Conservation (phyloP, 53 echinoderm and acorn worm species). For the Echinometra lucunter region DNA sequence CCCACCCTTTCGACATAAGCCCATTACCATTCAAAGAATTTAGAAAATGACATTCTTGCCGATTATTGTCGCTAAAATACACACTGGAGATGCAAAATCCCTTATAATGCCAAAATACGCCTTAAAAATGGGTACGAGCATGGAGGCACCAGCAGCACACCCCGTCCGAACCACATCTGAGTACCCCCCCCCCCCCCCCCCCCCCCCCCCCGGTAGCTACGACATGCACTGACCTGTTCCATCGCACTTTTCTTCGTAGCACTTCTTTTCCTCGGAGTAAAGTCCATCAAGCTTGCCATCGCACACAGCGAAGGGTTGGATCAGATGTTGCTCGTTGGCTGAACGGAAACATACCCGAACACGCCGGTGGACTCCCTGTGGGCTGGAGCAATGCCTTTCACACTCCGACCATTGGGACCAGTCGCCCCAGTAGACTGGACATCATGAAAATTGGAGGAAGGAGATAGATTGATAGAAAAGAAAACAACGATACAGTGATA, state of each 20-base stretch:
- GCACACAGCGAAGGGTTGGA: constrained; percentile 31
- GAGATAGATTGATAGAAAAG: background rate
- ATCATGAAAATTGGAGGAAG: background rate
- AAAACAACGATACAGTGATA: background rate
- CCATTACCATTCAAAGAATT: too few species aligned
- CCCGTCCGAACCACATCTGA: too few species aligned
- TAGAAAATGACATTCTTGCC: too few species aligned
- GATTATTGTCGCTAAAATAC: too few species aligned
- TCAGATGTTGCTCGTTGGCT: constrained; percentile 60
- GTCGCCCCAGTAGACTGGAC: constrained; percentile 72
- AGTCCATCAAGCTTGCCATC: constrained; percentile 41
- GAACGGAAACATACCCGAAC: constrained; percentile 71
- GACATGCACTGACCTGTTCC: constrained; percentile 68
- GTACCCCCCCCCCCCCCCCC: too few species aligned
- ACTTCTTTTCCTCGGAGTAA: constrained; percentile 24
- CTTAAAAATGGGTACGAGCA: too few species aligned
- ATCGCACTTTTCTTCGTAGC: constrained; percentile 70
- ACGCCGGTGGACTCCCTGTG: constrained; percentile 9
- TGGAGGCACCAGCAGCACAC: too few species aligned
- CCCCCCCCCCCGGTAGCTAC: background rate
- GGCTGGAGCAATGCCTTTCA: constrained; percentile 58
- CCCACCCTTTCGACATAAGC: too few species aligned
- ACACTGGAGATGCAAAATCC: too few species aligned
- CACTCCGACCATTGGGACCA: constrained; percentile 74
- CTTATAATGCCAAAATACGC: too few species aligned